phyloP scores from a whole-genome alignment of 2,888 invertebrate species.

The Cosmorhoe ocellata region DNA sequence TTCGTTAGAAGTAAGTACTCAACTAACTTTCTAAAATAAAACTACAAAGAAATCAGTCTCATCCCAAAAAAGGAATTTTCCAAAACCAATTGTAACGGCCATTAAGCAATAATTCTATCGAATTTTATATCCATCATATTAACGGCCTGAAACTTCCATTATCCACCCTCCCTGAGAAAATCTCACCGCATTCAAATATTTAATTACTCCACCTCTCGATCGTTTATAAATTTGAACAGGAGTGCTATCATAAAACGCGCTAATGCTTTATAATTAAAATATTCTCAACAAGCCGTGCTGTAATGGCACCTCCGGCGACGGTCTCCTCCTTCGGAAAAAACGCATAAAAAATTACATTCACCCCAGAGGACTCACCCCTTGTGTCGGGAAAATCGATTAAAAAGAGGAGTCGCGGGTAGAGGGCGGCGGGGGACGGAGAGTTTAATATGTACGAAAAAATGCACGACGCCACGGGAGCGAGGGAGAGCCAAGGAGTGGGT shows the following conservation, averaged over 20 bases:
- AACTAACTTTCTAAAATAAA: too few species aligned
- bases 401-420: conserved; percentile 78
- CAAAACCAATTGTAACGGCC: conserved; percentile 68
- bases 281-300: conserved; percentile 83
- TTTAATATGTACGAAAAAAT: conserved; percentile 83
- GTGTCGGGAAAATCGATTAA: conserved; percentile 83
- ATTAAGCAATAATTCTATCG: conserved; percentile 79
- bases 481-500: conserved; percentile 70
- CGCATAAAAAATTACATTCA: conserved; percentile 84
- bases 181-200: conserved; percentile 82
- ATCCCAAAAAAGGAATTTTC: conserved; percentile 55
- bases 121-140: conserved; percentile 80
- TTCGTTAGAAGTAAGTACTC: too few species aligned
- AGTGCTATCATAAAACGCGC: conserved; percentile 82
- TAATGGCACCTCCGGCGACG: conserved; percentile 82
- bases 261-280: conserved; percentile 84
- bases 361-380: conserved; percentile 83
- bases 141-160: conserved; percentile 68
- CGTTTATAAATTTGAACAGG: conserved; percentile 77
- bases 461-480: conserved; percentile 77
- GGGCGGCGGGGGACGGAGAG: conserved; percentile 65
- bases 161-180: conserved; percentile 76
- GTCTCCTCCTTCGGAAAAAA: conserved; percentile 74
- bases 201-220: conserved; percentile 80
- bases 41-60: conserved; percentile 34